These are phyloP conservation scores for Onychostruthus taczanowskii DNA, from an alignment of 2,113 vertebrate species.

Conservation along the genomic window DNA sequence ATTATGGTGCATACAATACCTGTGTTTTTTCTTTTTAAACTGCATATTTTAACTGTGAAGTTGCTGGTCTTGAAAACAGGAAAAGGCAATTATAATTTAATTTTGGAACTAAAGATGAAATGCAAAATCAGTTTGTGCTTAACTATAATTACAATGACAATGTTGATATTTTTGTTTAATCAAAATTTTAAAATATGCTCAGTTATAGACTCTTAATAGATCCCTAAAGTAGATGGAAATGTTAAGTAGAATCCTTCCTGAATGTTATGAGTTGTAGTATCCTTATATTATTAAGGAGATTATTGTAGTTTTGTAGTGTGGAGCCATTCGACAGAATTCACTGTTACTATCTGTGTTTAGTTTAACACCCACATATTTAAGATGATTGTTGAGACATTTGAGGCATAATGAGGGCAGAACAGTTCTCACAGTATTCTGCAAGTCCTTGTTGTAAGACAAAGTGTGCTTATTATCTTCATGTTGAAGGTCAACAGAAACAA, in stretches of 20 bases:
- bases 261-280: neutral
- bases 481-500: neutral
- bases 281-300: neutral
- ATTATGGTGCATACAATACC: neutral
- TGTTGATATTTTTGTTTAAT: neutral
- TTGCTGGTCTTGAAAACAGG: neutral
- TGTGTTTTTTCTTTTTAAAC: neutral
- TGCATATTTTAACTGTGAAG: neutral
- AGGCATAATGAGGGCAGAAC: neutral
- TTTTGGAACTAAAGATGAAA: neutral
- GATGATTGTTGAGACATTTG: neutral
- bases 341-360: neutral
- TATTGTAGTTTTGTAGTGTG: neutral
- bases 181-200: neutral
- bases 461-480: neutral
- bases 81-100: neutral
- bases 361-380: neutral
- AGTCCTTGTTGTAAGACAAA: neutral
- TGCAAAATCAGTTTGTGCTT: neutral
- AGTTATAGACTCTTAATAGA: neutral
- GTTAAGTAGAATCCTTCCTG: neutral
- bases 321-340: neutral
- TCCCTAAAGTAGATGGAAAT: neutral
- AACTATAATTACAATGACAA: neutral
- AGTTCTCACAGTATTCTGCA: neutral